Conservation (phyloP, 2,113 vertebrate species). For the Motacilla alba region DNA sequence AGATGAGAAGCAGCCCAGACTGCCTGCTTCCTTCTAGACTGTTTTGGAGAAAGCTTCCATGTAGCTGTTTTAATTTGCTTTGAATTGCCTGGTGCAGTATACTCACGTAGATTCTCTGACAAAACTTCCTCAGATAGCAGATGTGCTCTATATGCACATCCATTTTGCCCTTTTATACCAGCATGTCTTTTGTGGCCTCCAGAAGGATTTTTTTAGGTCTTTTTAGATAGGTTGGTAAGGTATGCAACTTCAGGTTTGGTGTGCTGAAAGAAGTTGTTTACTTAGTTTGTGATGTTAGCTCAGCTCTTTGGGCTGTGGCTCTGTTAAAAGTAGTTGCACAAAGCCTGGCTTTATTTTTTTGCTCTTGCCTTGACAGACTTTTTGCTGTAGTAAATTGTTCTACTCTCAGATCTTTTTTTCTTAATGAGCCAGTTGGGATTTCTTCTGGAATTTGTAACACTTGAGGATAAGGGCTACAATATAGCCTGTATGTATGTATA, state of each 20-base stretch:
- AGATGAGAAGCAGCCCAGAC: neutral
- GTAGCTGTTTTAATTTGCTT: neutral
- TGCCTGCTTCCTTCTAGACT: neutral
- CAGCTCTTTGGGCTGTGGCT: neutral
- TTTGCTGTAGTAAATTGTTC: neutral
- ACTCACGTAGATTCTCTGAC: rapidly evolving
- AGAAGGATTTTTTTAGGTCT: neutral
- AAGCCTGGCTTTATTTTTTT: neutral
- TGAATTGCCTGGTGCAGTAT: neutral
- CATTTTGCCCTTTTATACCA: neutral
- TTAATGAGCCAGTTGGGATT: neutral
- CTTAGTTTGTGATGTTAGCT: neutral
- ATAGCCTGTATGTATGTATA: neutral
- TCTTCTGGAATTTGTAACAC: neutral
- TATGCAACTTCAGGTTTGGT: neutral
- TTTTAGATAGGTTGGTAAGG: neutral
- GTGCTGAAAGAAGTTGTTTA: neutral
- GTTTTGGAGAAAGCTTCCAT: neutral
- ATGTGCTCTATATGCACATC: neutral
- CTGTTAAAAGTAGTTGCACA: neutral
- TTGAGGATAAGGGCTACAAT: neutral
- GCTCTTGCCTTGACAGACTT: neutral
- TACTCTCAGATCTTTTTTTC: neutral
- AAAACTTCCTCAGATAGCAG: neutral
- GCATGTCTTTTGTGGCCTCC: neutral